Evolutionary conservation across 2,888 invertebrate genomes (phyloP).

Genomic region (Anorthoa munda): DNA sequence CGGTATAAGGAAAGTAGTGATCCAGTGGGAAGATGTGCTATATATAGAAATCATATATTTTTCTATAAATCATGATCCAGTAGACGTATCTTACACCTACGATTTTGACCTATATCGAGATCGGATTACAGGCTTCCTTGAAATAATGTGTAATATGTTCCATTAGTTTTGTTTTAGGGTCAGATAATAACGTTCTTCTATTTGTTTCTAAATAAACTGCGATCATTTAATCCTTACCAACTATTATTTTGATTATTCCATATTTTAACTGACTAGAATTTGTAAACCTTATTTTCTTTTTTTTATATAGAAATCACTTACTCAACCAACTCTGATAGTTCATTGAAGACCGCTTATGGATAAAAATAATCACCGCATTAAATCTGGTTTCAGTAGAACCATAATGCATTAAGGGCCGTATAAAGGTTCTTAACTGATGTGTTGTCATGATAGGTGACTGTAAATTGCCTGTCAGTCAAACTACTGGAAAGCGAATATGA

Average conservation of each 20-base stretch:
- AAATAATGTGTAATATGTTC: not conserved
- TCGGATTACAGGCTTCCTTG: not conserved
- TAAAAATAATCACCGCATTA: not conserved
- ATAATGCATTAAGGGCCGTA: not conserved
- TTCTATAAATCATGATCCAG: not conserved
- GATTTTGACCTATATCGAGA: not conserved
- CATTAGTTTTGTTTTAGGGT: not conserved
- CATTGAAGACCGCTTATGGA: not conserved
- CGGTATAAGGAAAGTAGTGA: slow-evolving; percentile 16
- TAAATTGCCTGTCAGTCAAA: slow-evolving; percentile 48
- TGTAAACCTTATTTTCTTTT: too few relatives aligned
- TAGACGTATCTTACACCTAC: not conserved
- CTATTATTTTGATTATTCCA: too few relatives aligned
- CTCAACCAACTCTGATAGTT: too few relatives aligned
- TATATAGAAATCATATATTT: slow-evolving; percentile 14
- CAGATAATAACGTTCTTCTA: too few relatives aligned
- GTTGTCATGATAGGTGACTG: slow-evolving; percentile 7
- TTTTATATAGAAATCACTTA: too few relatives aligned
- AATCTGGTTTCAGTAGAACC: too few relatives aligned
- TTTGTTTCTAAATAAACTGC: not conserved
- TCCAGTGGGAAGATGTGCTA: slow-evolving; percentile 35
- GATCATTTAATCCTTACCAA: not conserved
- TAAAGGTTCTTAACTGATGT: not conserved
- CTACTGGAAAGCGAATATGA: slow-evolving; percentile 32
- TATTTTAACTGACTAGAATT: too few relatives aligned